Evolutionary conservation across 2,797 vertebrate species (phyloP).

Genomic region (Sebastes nivosus): DNA sequence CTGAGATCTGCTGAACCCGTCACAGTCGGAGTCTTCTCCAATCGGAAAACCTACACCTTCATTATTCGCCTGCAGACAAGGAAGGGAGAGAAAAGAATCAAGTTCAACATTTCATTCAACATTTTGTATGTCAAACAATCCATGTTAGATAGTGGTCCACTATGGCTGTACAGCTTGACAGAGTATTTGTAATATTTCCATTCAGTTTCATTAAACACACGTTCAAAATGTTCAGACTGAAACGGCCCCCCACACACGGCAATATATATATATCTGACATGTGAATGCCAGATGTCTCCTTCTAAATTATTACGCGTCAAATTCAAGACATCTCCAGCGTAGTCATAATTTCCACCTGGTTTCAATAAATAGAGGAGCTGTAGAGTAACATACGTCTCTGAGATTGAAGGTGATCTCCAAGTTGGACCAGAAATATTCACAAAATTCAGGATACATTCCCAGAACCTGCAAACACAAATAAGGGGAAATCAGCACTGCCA

Average conservation of each 20-base stretch:
- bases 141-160: not conserved
- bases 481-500: not conserved
- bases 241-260: too few relatives aligned
- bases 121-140: not conserved
- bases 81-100: not conserved
- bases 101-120: not conserved
- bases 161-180: not conserved
- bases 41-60: conserved; percentile 75
- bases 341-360: not conserved
- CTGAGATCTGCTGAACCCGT: conserved; percentile 68
- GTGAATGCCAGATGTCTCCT: not conserved
- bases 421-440: conserved; percentile 91
- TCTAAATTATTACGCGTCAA: not conserved
- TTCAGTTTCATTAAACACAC: not conserved
- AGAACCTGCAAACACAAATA: conserved; percentile 75
- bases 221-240: too few relatives aligned
- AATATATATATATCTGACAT: not conserved
- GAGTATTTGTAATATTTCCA: not conserved
- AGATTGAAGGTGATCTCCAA: conserved; percentile 94
- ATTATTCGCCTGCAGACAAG: conserved; percentile 82
- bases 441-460: conserved; percentile 94
- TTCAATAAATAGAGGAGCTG: not conserved
- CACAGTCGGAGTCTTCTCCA: conserved; percentile 78
- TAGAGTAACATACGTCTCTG: conserved; percentile 85
- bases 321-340: not conserved